Base-by-base conservation (phyloP, 2,113 vertebrate species). In the Nipponia nippon region DNA sequence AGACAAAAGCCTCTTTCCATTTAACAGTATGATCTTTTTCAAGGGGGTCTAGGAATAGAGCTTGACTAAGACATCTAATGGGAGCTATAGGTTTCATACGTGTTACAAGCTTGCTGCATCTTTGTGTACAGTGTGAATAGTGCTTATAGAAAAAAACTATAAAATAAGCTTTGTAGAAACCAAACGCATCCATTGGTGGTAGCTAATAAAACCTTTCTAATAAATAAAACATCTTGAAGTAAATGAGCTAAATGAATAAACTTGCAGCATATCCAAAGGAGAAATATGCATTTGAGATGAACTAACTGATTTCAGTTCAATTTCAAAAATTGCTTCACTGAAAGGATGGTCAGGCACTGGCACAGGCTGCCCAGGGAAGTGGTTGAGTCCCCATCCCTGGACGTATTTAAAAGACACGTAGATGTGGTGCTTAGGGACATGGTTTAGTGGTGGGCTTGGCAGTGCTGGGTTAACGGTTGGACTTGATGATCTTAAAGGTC, bases 51-150 rank as follows among this genome's bases (percentile, higher is more conserved):
- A 20, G 25, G 15, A 56, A 15, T 67, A 32, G 81, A 38, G 16
- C 53, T 72, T 59, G 25, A 2, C 27, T 56, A 3, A 66, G 34
- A 49, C 12, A 30, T 7, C 15, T 65, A 5, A 16, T 38, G 55
- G 46, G n/a, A 90, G 29, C 32, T 62, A 7, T 27, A 27, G 30
- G 16, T 61, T 84, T 62, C 5, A 1, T 25, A 5, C 0, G 0
- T 26, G 6, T 61, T 69, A 26, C 5, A 38, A 29, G 49, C 23
- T 93, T 47, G 6, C 15, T 75, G 17, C 32, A 7, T 67, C 36
- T 83, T 29, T 69, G 7, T 83, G 26, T 52, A 7, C 66, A 27
- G 23, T 52, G 16, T 23, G 79, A 83, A 47, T 40, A 62, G 4
- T 30, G 30, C 26, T 80, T 49, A 14, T 4, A 47, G 36, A 5